phyloP scores from a whole-genome alignment of 2,113 vertebrate species.

The Clupea harengus region DNA sequence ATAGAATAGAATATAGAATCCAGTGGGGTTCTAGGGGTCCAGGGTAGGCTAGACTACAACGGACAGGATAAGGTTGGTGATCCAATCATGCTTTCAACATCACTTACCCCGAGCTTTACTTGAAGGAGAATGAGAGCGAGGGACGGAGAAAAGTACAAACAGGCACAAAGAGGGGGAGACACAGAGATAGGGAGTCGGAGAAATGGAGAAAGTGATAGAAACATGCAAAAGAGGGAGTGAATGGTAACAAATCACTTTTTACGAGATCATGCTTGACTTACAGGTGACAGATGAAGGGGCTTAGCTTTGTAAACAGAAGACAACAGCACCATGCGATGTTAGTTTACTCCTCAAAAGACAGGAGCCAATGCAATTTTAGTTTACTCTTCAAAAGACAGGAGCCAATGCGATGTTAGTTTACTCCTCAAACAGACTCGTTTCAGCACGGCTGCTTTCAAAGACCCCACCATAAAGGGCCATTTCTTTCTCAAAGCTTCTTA shows the following conservation, averaged over 20 bases:
- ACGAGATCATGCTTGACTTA: background rate
- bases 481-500: background rate
- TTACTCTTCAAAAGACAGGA: background rate
- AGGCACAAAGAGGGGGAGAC: background rate
- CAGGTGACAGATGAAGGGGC: background rate
- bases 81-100: background rate
- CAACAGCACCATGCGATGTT: background rate
- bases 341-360: background rate
- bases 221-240: background rate
- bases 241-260: background rate
- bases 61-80: background rate
- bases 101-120: background rate
- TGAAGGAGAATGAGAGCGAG: background rate
- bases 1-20: background rate
- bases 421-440: background rate
- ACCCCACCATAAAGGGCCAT: background rate
- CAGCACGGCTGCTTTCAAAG: background rate
- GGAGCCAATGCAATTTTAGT: no score
- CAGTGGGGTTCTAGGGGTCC: background rate
- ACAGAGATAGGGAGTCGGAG: conserved; percentile 5
- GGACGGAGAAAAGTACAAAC: background rate
- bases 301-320: background rate
- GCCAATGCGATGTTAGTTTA: background rate
- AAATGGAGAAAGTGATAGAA: background rate
- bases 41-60: background rate